Percentiles rank a stretch among this genome's conserved stretches.
Conservation (phyloP, 2,888 invertebrate genomes). For the Trachelus tabidus region DNA sequence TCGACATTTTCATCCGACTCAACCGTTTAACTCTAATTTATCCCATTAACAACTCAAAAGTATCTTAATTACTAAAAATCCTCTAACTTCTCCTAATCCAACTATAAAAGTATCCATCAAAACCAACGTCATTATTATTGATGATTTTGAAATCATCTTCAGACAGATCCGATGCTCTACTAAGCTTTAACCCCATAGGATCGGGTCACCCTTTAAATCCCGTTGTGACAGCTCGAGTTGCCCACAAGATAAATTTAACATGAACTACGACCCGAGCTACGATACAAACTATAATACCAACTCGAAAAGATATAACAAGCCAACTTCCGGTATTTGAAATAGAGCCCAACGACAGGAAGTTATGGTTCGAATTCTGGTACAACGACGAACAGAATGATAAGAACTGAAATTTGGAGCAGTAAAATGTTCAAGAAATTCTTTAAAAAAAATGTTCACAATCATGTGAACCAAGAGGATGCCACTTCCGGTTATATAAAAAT, state of each 20-base stretch:
- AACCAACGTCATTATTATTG: not conserved
- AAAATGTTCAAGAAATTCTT: constrained; percentile 27
- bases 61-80: not conserved
- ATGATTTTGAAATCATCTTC: not conserved
- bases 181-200: not conserved
- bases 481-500: no score
- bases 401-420: constrained; percentile 21
- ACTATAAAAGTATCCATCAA: not conserved
- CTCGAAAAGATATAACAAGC: constrained; percentile 4
- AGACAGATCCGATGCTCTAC: not conserved
- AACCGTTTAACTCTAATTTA: not conserved
- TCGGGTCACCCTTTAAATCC: not conserved
- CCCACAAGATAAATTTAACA: constrained; percentile 4
- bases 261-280: constrained; percentile 6
- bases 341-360: constrained; percentile 7
- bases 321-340: constrained; percentile 10
- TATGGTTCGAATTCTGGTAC: constrained; percentile 25
- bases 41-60: not conserved
- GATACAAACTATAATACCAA: constrained; percentile 15
- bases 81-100: not conserved
- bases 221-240: not conserved
- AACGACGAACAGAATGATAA: constrained; percentile 20
- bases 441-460: not conserved
- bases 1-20: not conserved
- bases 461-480: not conserved